Conservation (phyloP, 2,797 vertebrate genomes). For the Catostomus latipinnis region DNA sequence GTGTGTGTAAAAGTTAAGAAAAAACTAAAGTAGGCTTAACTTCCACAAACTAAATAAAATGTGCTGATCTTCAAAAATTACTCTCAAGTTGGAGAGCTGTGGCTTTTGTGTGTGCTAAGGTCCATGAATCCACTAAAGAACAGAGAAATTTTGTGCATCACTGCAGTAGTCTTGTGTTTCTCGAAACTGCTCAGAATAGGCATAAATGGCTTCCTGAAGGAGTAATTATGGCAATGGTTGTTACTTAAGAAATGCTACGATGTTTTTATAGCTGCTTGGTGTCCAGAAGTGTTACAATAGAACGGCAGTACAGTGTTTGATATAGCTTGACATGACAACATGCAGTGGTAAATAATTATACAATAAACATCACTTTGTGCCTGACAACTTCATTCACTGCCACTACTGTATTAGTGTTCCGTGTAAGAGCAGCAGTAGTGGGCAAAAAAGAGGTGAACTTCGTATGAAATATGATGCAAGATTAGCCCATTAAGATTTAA, state of each 20-base stretch:
- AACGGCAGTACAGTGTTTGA: constrained; percentile 3
- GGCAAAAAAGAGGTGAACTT: constrained; percentile 44
- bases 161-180: constrained; percentile 9
- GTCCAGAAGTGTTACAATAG: constrained; percentile 2
- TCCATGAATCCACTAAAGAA: neutral
- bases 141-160: neutral
- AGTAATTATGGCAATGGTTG: constrained; percentile 26
- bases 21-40: neutral
- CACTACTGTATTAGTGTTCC: neutral
- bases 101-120: constrained; percentile 1
- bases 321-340: neutral
- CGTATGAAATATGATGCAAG: constrained; percentile 66
- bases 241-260: neutral
- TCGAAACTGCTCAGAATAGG: neutral
- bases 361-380: neutral
- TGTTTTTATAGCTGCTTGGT: constrained; percentile 6
- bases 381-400: neutral
- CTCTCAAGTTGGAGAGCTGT: neutral
- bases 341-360: neutral
- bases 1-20: neutral
- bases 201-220: constrained; percentile 15
- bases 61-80: neutral
- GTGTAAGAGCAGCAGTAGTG: constrained; percentile 15
- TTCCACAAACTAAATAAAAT: neutral
- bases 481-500: constrained; percentile 78